Conservation (phyloP, 1,140 invertebrate genomes). For the Vanessa atalanta region DNA sequence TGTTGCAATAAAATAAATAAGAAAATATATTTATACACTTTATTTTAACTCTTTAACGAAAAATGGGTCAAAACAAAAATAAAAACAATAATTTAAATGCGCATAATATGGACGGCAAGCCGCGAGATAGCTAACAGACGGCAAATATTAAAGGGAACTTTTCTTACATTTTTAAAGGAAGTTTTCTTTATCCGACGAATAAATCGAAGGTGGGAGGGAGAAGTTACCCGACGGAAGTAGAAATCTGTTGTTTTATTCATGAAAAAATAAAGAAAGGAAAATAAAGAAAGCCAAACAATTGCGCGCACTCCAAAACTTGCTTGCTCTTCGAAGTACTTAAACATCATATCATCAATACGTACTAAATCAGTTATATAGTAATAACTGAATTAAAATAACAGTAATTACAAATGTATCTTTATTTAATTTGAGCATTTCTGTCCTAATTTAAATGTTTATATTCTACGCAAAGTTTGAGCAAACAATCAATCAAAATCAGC, state of each 20-base stretch:
- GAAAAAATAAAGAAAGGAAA: conserved; percentile 78
- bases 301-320: conserved; percentile 35
- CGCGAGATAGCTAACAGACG: conserved; percentile 71
- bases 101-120: conserved; percentile 67
- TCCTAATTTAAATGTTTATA: conserved; percentile 28
- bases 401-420: not conserved
- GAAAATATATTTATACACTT: not conserved
- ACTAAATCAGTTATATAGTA: not conserved
- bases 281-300: conserved; percentile 64
- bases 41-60: conserved; percentile 21
- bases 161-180: conserved; percentile 78
- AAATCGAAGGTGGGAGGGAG: conserved; percentile 80
- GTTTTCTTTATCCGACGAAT: conserved; percentile 79
- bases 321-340: conserved; percentile 33
- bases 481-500: conserved; percentile 65
- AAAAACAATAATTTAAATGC: conserved; percentile 72
- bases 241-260: conserved; percentile 81
- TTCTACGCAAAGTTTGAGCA: conserved; percentile 41
- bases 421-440: conserved; percentile 3
- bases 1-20: not conserved
- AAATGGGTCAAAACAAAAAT: conserved; percentile 50
- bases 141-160: conserved; percentile 78
- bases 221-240: conserved; percentile 71
- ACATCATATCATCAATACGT: conserved; percentile 39
- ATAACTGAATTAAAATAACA: not conserved